These are phyloP conservation scores for Zootoca vivipara DNA, from an alignment of 2,113 vertebrate genomes.

Conservation along the genomic window DNA sequence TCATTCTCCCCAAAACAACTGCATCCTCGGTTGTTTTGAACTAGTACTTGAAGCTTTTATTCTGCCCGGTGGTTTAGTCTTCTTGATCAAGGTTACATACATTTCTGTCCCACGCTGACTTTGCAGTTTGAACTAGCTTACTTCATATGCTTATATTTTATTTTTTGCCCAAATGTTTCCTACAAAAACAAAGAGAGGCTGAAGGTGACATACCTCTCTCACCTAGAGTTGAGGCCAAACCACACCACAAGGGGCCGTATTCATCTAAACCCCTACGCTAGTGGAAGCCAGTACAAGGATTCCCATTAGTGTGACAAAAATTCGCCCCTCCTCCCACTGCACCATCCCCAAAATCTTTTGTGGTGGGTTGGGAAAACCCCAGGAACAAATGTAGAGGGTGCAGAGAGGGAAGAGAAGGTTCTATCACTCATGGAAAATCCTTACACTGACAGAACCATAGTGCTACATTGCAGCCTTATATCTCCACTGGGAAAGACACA, in stretches of 20 bases:
- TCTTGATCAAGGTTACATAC: conserved; percentile 11
- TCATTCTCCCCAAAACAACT: too few relatives aligned
- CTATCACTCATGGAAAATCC: too few relatives aligned
- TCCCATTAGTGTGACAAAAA: too few relatives aligned
- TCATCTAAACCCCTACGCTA: too few relatives aligned
- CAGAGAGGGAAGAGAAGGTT: too few relatives aligned
- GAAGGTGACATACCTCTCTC: neutral
- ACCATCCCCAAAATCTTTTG: too few relatives aligned
- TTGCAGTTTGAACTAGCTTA: conserved; percentile 23
- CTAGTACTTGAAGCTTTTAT: conserved; percentile 38
- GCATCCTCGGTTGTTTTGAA: conserved; percentile 33
- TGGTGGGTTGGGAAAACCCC: too few relatives aligned
- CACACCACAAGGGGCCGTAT: neutral
- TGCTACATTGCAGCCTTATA: too few relatives aligned
- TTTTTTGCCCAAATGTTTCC: neutral
- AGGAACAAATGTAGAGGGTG: too few relatives aligned
- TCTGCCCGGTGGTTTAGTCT: conserved; percentile 16
- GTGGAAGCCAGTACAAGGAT: too few relatives aligned
- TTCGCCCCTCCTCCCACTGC: too few relatives aligned
- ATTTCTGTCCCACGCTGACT: conserved; percentile 15
- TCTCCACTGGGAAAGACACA: neutral
- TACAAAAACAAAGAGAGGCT: neutral
- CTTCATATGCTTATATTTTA: conserved; percentile 27
- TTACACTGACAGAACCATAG: too few relatives aligned
- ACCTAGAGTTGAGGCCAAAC: neutral